Percentiles rank a stretch among this genome's conserved stretches.
Evolutionary conservation across 1,140 invertebrate genomes (phyloP).

Genomic region (Idris sp.): DNA sequence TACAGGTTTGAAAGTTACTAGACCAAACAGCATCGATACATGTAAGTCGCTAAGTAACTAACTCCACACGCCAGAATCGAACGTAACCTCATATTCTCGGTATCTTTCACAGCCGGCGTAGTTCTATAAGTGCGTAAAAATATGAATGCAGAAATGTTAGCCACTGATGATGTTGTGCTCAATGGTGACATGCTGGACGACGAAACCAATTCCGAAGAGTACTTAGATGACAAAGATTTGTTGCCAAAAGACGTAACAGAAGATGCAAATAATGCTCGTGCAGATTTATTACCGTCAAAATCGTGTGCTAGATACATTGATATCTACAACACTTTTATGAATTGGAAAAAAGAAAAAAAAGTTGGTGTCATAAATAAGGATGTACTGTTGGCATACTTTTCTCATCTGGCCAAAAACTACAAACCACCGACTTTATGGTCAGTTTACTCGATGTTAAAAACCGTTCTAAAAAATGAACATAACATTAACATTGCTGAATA

Average conservation of each 20-base stretch:
- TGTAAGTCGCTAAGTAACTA: too few relatives aligned
- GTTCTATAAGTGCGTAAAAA: too few relatives aligned
- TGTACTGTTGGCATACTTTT: slow-evolving; percentile 31
- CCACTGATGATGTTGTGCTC: too few relatives aligned
- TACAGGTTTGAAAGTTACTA: too few relatives aligned
- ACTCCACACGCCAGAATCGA: too few relatives aligned
- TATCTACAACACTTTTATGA: slow-evolving; percentile 9
- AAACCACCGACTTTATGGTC: slow-evolving; percentile 21
- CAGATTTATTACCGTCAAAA: slow-evolving; percentile 23
- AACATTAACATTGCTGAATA: slow-evolving; percentile 12
- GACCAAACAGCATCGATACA: too few relatives aligned
- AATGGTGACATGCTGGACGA: too few relatives aligned
- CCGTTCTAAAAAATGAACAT: slow-evolving; percentile 1
- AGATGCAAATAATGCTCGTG: background rate
- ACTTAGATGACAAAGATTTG: too few relatives aligned
- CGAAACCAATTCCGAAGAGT: too few relatives aligned
- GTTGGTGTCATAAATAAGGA: background rate
- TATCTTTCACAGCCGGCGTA: too few relatives aligned
- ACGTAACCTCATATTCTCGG: too few relatives aligned
- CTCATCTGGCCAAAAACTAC: slow-evolving; percentile 6
- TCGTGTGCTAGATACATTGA: slow-evolving; percentile 11
- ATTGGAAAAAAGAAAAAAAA: slow-evolving; percentile 4
- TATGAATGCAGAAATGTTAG: too few relatives aligned
- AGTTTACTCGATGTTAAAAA: slow-evolving; percentile 20
- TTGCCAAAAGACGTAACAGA: slow-evolving; percentile 5